These are phyloP conservation scores for Benthosema pterotum DNA, from an alignment of 2,797 vertebrate genomes.

Conservation along the genomic window DNA sequence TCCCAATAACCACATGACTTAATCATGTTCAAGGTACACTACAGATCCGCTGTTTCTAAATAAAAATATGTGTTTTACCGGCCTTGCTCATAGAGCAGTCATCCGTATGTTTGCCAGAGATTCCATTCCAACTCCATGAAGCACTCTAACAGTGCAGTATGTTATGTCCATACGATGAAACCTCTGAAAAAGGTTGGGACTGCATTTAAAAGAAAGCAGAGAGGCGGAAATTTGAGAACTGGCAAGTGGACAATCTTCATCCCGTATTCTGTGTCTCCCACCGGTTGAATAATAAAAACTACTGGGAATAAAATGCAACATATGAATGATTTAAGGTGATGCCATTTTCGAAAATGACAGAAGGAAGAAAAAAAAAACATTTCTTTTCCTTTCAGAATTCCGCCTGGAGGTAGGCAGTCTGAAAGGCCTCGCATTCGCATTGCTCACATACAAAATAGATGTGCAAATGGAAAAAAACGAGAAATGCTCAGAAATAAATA, in stretches of 20 bases:
- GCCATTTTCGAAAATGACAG: slow-evolving; percentile 24
- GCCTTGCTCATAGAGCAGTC: slow-evolving; percentile 48
- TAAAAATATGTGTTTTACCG: slow-evolving; percentile 35
- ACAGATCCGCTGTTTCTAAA: slow-evolving; percentile 34
- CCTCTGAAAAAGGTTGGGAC: slow-evolving; percentile 34
- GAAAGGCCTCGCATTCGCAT: slow-evolving; percentile 33
- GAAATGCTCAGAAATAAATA: slow-evolving; percentile 25
- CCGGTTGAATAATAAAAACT: slow-evolving; percentile 58
- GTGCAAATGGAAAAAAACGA: slow-evolving; percentile 34
- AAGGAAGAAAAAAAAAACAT: slow-evolving; percentile 33
- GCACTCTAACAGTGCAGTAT: slow-evolving; percentile 27
- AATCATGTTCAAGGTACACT: not conserved
- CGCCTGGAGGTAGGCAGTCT: slow-evolving; percentile 17
- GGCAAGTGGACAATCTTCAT: slow-evolving; percentile 3
- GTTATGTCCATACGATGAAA: slow-evolving; percentile 24
- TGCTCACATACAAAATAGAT: slow-evolving; percentile 24
- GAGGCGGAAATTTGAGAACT: slow-evolving; percentile 5
- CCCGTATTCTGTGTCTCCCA: slow-evolving; percentile 7
- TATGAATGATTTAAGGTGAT: slow-evolving; percentile 47
- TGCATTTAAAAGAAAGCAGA: slow-evolving; percentile 32
- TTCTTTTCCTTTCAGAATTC: slow-evolving; percentile 7
- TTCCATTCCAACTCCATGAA: slow-evolving; percentile 6
- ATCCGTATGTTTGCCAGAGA: slow-evolving; percentile 10
- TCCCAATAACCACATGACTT: too few species aligned
- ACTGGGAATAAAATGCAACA: slow-evolving; percentile 41